phyloP scores from a whole-genome alignment of 1,140 invertebrate genomes.

The Temnothorax longispinosus region DNA sequence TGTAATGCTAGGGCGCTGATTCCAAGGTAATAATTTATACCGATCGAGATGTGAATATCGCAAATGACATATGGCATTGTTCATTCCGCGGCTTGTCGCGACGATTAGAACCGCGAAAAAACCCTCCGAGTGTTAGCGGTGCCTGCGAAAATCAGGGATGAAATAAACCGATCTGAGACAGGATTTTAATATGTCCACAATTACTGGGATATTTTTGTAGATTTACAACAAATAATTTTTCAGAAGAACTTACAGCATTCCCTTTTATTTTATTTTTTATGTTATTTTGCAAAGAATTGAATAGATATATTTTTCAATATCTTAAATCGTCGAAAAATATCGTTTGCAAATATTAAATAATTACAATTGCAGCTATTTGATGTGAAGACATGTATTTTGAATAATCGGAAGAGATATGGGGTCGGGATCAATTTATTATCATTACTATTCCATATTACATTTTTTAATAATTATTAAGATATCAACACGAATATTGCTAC shows the following conservation, averaged over 20 bases:
- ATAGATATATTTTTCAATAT: background rate
- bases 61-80: constrained; percentile 28
- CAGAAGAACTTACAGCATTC: too few relatives aligned
- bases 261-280: background rate
- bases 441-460: too few relatives aligned
- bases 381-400: too few relatives aligned
- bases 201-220: background rate
- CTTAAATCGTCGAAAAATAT: too few relatives aligned
- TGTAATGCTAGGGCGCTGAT: constrained; percentile 17
- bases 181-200: background rate
- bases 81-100: background rate
- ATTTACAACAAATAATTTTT: background rate
- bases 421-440: too few relatives aligned
- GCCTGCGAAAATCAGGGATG: too few relatives aligned
- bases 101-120: constrained; percentile 32
- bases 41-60: constrained; percentile 32
- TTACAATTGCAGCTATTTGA: too few relatives aligned
- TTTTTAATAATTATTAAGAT: constrained; percentile 18
- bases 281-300: background rate
- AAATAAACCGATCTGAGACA: background rate
- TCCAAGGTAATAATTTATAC: constrained; percentile 64
- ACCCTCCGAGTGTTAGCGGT: background rate
- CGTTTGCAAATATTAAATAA: too few relatives aligned
- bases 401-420: too few relatives aligned
- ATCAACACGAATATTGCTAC: background rate